phyloP scores from a whole-genome alignment of 1,140 invertebrate species.

The Anastrepha obliqua region DNA sequence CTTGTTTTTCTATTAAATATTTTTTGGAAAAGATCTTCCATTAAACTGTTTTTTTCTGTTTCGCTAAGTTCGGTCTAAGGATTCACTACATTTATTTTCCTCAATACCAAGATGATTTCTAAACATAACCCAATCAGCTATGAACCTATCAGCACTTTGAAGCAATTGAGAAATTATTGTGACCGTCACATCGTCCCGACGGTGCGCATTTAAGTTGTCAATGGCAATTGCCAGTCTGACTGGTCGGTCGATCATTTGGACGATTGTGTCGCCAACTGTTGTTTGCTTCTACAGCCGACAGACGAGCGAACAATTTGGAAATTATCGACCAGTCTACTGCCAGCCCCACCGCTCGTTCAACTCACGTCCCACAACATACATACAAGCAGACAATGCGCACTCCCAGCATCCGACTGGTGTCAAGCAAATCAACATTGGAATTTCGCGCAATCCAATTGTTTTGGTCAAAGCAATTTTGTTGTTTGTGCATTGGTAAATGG shows the following conservation, averaged over 20 bases:
- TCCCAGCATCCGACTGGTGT: slow-evolving; percentile 43
- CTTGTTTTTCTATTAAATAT: too few species aligned
- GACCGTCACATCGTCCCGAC: neutral
- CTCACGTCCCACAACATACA: neutral
- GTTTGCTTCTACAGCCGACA: neutral
- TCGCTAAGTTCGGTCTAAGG: too few species aligned
- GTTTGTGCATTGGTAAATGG: slow-evolving; percentile 13
- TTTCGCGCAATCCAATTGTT: slow-evolving; percentile 58
- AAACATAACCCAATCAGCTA: neutral
- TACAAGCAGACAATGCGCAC: slow-evolving; percentile 22
- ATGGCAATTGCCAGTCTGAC: slow-evolving; percentile 54
- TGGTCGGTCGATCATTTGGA: neutral
- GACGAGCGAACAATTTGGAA: slow-evolving; percentile 22
- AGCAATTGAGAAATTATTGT: slow-evolving; percentile 41
- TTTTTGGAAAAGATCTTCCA: too few species aligned
- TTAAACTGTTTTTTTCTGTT: too few species aligned
- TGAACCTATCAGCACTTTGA: slow-evolving; percentile 38
- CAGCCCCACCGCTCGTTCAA: slow-evolving; percentile 31
- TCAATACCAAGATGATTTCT: neutral
- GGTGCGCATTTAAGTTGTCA: slow-evolving; percentile 57
- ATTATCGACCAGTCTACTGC: slow-evolving; percentile 39
- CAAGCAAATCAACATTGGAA: slow-evolving; percentile 58
- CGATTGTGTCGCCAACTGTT: neutral
- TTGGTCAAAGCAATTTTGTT: slow-evolving; percentile 53
- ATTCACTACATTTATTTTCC: neutral